Evolutionary conservation across 2,888 invertebrate genomes (phyloP).

Genomic region (Fragum sueziense): DNA sequence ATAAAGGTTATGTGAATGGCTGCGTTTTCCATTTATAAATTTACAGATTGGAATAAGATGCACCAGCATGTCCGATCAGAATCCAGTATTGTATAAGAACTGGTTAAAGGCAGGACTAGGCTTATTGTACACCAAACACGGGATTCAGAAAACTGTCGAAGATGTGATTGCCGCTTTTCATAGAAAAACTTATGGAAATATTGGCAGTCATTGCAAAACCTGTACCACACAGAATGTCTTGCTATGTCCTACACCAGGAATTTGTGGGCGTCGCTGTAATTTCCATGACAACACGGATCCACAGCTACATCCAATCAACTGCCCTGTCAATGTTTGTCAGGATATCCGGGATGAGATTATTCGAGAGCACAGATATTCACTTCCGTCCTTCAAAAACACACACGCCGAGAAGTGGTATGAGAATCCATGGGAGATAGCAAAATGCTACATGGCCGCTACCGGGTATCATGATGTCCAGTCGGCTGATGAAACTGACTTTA

Average conservation of each 20-base stretch:
- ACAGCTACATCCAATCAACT: background rate
- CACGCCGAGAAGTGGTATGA: background rate
- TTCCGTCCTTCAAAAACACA: background rate
- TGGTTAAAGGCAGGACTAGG: background rate
- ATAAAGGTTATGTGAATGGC: too few species aligned
- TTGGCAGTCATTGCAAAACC: background rate
- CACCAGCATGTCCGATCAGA: background rate
- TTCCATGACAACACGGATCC: background rate
- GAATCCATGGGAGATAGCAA: too few species aligned
- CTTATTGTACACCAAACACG: background rate
- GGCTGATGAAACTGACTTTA: background rate
- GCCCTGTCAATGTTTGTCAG: background rate
- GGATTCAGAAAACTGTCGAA: background rate
- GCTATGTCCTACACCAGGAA: background rate
- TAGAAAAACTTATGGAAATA: too few species aligned
- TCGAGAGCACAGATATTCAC: background rate
- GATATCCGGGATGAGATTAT: background rate
- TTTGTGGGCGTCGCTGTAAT: background rate
- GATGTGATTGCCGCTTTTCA: background rate
- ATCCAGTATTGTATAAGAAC: background rate
- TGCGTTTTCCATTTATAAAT: too few species aligned
- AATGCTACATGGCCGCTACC: background rate
- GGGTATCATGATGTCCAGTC: background rate
- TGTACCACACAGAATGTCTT: background rate
- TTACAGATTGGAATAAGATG: too few species aligned